Conservation (phyloP, 2,113 vertebrate species). For the Gymnarchus niloticus region DNA sequence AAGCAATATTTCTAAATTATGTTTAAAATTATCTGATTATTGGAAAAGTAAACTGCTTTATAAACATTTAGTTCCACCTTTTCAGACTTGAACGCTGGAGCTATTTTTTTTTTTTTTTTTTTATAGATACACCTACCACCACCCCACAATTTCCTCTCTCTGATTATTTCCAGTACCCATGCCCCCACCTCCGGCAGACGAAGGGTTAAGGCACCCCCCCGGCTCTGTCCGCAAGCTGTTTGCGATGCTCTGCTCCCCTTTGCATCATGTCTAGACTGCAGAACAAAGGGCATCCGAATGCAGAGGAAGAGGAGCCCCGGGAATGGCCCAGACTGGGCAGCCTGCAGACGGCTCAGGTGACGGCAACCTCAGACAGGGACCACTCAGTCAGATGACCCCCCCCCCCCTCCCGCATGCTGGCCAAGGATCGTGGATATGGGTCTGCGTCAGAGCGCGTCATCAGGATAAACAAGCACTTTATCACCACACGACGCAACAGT, state of each 20-base stretch:
- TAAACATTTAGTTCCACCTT: no score
- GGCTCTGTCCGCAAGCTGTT: neutral
- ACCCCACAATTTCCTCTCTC: neutral
- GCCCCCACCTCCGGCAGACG: neutral
- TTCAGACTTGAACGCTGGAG: neutral
- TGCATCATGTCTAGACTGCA: slow-evolving; percentile 73
- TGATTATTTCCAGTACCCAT: neutral
- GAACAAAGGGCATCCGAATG: slow-evolving; percentile 68
- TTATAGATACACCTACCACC: neutral
- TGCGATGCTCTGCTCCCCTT: neutral
- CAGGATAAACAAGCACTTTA: neutral
- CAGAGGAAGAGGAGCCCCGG: neutral
- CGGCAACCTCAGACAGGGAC: slow-evolving; percentile 11
- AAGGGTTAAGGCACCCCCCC: slow-evolving; percentile 19
- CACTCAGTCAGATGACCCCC: neutral
- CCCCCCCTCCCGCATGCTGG: neutral
- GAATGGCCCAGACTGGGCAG: neutral
- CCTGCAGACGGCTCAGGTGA: slow-evolving; percentile 15
- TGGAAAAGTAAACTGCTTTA: neutral
- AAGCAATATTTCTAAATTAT: neutral
- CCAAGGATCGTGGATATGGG: neutral
- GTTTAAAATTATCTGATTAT: neutral
- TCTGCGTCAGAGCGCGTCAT: neutral
- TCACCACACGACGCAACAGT: neutral
- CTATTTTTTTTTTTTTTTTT: neutral